phyloP scores from a whole-genome alignment of 2,113 vertebrate genomes.

The Chionodraco myersi region DNA sequence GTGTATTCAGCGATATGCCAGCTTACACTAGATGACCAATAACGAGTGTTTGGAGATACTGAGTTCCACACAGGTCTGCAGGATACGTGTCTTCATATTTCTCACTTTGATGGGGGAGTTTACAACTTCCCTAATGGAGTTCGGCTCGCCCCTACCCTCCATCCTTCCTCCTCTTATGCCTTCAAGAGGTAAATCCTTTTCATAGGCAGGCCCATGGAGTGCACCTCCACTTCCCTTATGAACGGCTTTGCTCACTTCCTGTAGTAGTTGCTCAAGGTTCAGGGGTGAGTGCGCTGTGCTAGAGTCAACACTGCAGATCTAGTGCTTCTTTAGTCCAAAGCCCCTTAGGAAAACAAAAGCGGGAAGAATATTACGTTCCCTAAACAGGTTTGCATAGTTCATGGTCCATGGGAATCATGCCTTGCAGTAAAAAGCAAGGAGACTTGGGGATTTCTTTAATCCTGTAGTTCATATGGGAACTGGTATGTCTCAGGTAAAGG shows the following conservation, averaged over 20 bases:
- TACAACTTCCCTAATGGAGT: constrained; percentile 71
- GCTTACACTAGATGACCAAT: constrained; percentile 22
- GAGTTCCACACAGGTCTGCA: constrained; percentile 43
- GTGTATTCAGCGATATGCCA: constrained; percentile 31
- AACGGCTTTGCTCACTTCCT: constrained; percentile 77
- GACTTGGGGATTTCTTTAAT: constrained; percentile 62
- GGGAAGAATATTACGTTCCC: constrained; percentile 68
- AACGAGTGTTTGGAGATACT: constrained; percentile 47
- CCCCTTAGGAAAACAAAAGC: constrained; percentile 69
- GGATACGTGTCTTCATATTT: constrained; percentile 61
- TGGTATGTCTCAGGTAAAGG: constrained; percentile 31
- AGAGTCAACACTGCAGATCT: constrained; percentile 68
- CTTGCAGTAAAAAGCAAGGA: constrained; percentile 49
- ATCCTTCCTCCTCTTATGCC: constrained; percentile 59
- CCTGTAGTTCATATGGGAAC: constrained; percentile 55
- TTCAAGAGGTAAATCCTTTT: constrained; percentile 72
- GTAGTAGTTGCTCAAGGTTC: constrained; percentile 69
- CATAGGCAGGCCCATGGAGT: constrained; percentile 46
- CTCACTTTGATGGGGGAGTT: constrained; percentile 65
- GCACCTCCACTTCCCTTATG: constrained; percentile 69
- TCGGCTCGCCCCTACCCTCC: constrained; percentile 34
- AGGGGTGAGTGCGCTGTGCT: constrained; percentile 69
- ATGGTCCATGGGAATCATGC: constrained; percentile 69
- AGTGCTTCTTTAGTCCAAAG: constrained; percentile 61
- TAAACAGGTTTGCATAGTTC: constrained; percentile 49